Base-by-base conservation (phyloP, 2,797 vertebrate species). In the Myripristis murdjan region DNA sequence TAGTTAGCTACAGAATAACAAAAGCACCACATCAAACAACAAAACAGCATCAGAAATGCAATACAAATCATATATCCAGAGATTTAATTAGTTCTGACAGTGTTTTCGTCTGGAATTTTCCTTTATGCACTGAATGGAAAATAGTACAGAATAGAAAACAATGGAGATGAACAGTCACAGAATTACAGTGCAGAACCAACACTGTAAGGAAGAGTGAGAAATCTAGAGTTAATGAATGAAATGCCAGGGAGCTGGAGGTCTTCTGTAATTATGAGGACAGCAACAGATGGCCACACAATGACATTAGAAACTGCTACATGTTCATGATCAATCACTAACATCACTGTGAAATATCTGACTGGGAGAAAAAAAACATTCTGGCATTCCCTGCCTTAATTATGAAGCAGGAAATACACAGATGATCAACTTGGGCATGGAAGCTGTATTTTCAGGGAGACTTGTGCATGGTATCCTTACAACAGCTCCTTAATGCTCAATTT, bases 271-370 rank as follows among this genome's bases (percentile, higher is more conserved):
- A 76, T 24, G 52, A 70, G 5, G 16, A 44, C 20, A 23, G 35
- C 47, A 51, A 31, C 39, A 16, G 28, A 20, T 23, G 26, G 41
- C 56, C 44, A 65, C 31, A 68, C 39, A 52, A 66, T 44, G 53
- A 77, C 11, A 72, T 64, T 41, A 20, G 31, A 10, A 58, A 61
- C 49, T 68, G 66, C 43, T 51, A 10, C 23, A 39, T 56, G 35
- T 56, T 44, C 23, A 33, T 37, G 57, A 16, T 70, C 15, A 65
- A 24, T 71, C 43, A 43, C 31, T 76, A 46, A 65, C 63, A 41
- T 51, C 44, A 70, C 46, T 49, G 52, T 56, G n/a, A 82, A 12
- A 75, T 75, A 83, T 69, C 71, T 82, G 79, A 91, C 67, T 80
- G 78, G 83, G 83, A 77, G 59, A 22, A 26, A 47, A 28, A 39